A percentile compares a stretch with the other conserved stretches of the same genome.
phyloP scores from a whole-genome alignment of 2,113 vertebrate species.

The Benitochromis conjunctus region DNA sequence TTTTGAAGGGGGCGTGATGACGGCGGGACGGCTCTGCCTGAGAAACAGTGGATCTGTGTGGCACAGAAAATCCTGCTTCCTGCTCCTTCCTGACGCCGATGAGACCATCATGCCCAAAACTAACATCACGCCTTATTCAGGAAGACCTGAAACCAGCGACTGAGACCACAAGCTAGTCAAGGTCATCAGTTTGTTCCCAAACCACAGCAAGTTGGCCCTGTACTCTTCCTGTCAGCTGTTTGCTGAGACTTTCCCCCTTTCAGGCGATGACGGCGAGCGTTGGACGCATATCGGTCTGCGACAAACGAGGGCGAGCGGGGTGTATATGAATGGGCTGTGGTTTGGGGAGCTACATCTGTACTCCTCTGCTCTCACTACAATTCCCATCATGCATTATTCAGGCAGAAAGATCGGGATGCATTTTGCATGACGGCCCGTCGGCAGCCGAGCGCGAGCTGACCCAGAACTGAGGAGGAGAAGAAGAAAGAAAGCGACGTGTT shows the following conservation, averaged over 20 bases:
- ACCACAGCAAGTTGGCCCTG: too few relatives aligned
- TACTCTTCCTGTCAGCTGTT: not conserved
- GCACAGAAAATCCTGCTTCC: not conserved
- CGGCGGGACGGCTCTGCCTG: not conserved
- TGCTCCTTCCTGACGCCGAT: not conserved
- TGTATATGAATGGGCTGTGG: not conserved
- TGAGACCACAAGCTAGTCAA: not conserved
- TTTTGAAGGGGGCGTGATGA: not conserved
- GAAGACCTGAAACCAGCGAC: not conserved
- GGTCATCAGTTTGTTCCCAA: not conserved
- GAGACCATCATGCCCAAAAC: not conserved
- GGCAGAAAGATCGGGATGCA: not conserved
- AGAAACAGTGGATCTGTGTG: not conserved
- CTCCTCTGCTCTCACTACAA: constrained; percentile 26
- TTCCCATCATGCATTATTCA: constrained; percentile 60
- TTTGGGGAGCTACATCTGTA: not conserved
- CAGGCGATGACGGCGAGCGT: not conserved
- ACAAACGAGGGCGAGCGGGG: not conserved
- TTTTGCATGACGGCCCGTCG: not conserved
- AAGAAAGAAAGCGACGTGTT: constrained; percentile 9
- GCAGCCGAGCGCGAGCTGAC: not conserved
- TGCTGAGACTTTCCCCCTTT: not conserved
- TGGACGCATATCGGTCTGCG: not conserved
- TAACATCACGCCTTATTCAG: not conserved
- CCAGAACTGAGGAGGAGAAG: constrained; percentile 7